Evolutionary conservation across 2,113 vertebrate genomes (phyloP).

Genomic region (Pyrgilauda ruficollis): DNA sequence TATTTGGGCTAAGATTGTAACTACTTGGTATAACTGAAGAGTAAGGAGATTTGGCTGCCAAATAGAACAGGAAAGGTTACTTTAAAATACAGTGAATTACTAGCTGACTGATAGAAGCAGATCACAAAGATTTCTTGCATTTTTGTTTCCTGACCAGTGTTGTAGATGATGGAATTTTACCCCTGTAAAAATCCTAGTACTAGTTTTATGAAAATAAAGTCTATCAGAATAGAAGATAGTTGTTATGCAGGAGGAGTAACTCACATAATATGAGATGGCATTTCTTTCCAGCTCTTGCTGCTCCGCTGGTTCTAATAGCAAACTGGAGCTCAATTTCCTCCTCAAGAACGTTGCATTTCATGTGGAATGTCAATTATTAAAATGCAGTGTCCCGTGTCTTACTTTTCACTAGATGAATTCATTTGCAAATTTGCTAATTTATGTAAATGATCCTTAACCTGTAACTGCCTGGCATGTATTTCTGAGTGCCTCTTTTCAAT

Average conservation of each 20-base stretch:
- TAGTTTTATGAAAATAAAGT: conserved; percentile 84
- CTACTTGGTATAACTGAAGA: conserved; percentile 41
- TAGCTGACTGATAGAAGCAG: conserved; percentile 47
- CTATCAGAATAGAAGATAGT: conserved; percentile 82
- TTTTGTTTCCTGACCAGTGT: conserved; percentile 85
- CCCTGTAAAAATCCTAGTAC: conserved; percentile 21
- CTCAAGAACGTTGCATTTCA: conserved; percentile 84
- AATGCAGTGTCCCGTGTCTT: conserved; percentile 83
- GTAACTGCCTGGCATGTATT: conserved; percentile 71
- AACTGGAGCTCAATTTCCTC: conserved; percentile 83
- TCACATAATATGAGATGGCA: conserved; percentile 80
- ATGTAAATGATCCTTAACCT: conserved; percentile 81
- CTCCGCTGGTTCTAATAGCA: conserved; percentile 88
- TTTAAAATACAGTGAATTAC: conserved; percentile 15
- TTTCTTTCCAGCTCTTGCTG: conserved; percentile 82
- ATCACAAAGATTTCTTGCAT: conserved; percentile 72
- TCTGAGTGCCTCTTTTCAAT: conserved; percentile 37
- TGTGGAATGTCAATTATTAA: conserved; percentile 86
- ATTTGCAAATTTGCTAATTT: conserved; percentile 84
- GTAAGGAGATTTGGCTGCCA: not conserved
- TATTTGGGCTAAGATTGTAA: conserved; percentile 49
- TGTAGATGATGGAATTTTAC: conserved; percentile 61
- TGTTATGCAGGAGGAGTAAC: conserved; percentile 88
- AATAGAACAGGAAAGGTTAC: conserved; percentile 48
- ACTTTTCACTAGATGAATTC: conserved; percentile 84